Percentiles rank a stretch among this genome's conserved stretches.
Conservation (phyloP, 2,888 invertebrate species). For the Neuroscelio doddi region DNA sequence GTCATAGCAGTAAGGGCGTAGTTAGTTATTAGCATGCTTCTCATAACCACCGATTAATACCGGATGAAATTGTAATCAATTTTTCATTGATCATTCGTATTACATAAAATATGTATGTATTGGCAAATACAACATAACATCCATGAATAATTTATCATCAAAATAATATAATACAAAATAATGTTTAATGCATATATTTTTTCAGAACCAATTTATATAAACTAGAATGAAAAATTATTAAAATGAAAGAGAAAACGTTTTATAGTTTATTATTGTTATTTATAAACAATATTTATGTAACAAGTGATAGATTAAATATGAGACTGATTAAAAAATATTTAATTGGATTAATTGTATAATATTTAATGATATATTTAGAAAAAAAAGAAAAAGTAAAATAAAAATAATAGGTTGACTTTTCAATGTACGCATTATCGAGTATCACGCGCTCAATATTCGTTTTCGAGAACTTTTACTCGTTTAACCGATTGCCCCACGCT, state of each 20-base stretch:
- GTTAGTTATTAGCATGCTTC: constrained; percentile 14
- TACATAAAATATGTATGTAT: background rate
- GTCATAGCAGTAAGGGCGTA: background rate
- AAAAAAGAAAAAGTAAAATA: constrained; percentile 27
- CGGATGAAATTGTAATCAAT: background rate
- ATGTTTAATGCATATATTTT: background rate
- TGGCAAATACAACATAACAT: background rate
- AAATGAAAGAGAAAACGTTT: no score
- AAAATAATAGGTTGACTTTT: background rate
- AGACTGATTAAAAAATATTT: no score
- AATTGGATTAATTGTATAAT: no score
- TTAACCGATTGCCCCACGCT: constrained; percentile 55
- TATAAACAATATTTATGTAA: no score
- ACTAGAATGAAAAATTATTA: no score
- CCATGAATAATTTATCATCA: constrained; percentile 6
- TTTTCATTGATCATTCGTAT: background rate
- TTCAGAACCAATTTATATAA: no score
- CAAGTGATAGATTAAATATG: no score
- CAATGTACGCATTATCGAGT: constrained; percentile 3
- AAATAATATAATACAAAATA: background rate
- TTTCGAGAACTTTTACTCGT: constrained; percentile 60
- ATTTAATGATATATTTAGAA: background rate
- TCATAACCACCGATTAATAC: constrained; percentile 8
- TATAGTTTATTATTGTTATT: no score
- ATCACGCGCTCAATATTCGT: constrained; percentile 51